Percentiles rank a stretch among this genome's conserved stretches.
Conservation (phyloP, 1,140 invertebrate genomes). For the Micrasema minimum region DNA sequence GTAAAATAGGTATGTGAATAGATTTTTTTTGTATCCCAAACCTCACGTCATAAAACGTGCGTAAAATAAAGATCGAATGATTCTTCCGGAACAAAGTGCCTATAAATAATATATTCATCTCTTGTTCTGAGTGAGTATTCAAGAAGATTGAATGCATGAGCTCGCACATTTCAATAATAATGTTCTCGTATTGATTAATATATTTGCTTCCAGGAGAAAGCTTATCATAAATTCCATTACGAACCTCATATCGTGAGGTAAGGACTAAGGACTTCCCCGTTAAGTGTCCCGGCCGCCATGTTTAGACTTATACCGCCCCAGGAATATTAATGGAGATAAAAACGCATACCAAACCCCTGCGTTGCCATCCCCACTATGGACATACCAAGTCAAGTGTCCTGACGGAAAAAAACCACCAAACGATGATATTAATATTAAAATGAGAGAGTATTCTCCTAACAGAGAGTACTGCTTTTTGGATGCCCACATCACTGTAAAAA, state of each 20-base stretch:
- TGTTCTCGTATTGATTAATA: conserved; percentile 9
- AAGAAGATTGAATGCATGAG: conserved; percentile 12
- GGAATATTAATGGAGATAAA: conserved; percentile 54
- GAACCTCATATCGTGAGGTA: conserved; percentile 19
- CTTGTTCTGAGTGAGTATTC: conserved; percentile 4
- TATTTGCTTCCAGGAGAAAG: conserved; percentile 36
- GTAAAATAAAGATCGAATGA: background rate
- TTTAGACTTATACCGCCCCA: conserved; percentile 43
- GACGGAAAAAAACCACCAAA: too few relatives aligned
- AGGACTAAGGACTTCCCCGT: conserved; percentile 32
- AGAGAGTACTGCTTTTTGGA: too few relatives aligned
- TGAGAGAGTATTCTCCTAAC: too few relatives aligned
- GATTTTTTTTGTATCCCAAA: too few relatives aligned
- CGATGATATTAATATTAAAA: too few relatives aligned
- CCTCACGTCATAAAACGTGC: too few relatives aligned
- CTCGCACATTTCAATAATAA: conserved; percentile 13
- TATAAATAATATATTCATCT: conserved; percentile 15
- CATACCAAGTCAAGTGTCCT: background rate
- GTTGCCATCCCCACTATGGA: background rate
- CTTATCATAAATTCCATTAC: conserved; percentile 54
- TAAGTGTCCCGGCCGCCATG: conserved; percentile 45
- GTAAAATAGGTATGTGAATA: too few relatives aligned
- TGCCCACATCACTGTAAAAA: too few relatives aligned
- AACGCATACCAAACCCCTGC: conserved; percentile 42
- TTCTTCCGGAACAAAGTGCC: background rate